Conservation (phyloP, 2,113 vertebrate species). For the Oryzias woworae region DNA sequence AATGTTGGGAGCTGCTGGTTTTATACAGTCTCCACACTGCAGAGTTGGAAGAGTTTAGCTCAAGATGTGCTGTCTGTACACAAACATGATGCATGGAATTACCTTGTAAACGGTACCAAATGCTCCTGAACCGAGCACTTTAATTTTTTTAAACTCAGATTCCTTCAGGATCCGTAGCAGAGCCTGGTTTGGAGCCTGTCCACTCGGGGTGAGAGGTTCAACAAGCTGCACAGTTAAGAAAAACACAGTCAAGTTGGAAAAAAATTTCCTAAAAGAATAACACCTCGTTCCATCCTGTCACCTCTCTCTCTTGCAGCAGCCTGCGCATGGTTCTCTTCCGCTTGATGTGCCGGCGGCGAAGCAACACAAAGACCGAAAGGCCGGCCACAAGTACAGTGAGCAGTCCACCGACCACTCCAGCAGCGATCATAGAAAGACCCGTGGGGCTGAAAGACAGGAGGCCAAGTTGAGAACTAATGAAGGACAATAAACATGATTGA, state of each 20-base stretch:
- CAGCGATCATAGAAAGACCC: conserved; percentile 85
- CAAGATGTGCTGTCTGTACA: conserved; percentile 18
- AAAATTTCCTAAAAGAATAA: no score
- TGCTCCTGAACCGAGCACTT: conserved; percentile 94
- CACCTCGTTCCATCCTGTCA: conserved; percentile 30
- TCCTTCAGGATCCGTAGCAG: conserved; percentile 95
- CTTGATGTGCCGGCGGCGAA: conserved; percentile 89
- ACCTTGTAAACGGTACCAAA: conserved; percentile 99
- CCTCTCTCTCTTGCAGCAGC: conserved; percentile 93
- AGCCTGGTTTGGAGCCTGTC: conserved; percentile 96
- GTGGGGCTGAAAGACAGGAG: conserved; percentile 57
- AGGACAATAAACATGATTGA: no score
- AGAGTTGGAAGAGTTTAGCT: background rate
- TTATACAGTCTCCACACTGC: conserved; percentile 6
- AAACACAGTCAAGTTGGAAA: background rate
- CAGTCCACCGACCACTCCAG: conserved; percentile 87
- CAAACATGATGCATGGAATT: conserved; percentile 19
- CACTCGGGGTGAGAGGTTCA: conserved; percentile 94
- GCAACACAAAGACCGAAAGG: conserved; percentile 82
- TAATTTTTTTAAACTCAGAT: conserved; percentile 95
- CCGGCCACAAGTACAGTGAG: conserved; percentile 81
- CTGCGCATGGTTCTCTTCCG: conserved; percentile 90
- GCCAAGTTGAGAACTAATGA: background rate
- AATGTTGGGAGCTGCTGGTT: conserved; percentile 33
- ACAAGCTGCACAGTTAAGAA: conserved; percentile 81